Evolutionary conservation across 2,113 vertebrate species (phyloP).

Genomic region (Chloropsis cyanopogon): DNA sequence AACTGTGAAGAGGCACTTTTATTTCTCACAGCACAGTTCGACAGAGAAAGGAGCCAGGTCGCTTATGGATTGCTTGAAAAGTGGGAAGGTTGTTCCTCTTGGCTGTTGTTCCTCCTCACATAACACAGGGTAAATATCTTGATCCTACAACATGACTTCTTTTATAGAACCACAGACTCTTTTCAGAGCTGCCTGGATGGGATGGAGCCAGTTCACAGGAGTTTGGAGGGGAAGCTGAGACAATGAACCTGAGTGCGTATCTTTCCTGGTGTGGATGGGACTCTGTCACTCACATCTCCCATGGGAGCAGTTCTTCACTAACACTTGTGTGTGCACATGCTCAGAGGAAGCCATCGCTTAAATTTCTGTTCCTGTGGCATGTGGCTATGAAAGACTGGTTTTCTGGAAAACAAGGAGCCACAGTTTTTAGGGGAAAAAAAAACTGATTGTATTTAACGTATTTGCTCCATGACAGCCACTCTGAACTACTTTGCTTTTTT

Average conservation of each 20-base stretch:
- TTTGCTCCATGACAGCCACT: constrained; percentile 35
- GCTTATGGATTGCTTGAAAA: background rate
- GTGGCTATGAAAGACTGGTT: constrained; percentile 39
- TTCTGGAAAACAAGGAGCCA: constrained; percentile 19
- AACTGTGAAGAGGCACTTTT: constrained; percentile 29
- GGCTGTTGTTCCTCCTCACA: background rate
- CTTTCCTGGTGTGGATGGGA: background rate
- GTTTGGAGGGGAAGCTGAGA: constrained; percentile 20
- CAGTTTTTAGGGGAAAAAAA: background rate
- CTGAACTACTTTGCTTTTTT: constrained; percentile 39
- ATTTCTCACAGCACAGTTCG: constrained; percentile 4
- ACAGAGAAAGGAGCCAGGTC: background rate
- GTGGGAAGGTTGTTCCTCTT: constrained; percentile 17
- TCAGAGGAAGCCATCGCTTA: constrained; percentile 44
- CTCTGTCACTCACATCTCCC: background rate
- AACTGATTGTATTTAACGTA: constrained; percentile 54
- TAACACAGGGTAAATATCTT: constrained; percentile 55
- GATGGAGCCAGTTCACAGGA: constrained; percentile 3
- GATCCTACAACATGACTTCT: constrained; percentile 31
- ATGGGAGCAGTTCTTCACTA: constrained; percentile 18
- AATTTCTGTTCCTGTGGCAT: constrained; percentile 36
- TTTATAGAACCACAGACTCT: constrained; percentile 45
- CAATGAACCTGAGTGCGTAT: background rate
- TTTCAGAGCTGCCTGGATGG: background rate
- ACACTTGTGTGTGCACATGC: constrained; percentile 23